These are phyloP conservation scores for Heterotilapia buettikoferi DNA, from an alignment of 2,113 vertebrate species.

Conservation along the genomic window DNA sequence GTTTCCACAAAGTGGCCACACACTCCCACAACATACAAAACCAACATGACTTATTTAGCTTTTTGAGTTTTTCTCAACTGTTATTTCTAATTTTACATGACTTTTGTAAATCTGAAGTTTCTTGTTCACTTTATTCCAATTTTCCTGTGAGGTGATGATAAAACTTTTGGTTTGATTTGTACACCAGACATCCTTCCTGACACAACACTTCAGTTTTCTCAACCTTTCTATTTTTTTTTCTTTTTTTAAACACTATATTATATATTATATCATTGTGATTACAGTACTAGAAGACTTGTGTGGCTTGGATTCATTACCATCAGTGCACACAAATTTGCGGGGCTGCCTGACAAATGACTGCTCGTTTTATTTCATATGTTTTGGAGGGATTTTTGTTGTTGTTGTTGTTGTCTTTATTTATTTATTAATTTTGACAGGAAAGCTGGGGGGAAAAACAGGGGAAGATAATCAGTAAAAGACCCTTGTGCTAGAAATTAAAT, in stretches of 20 bases:
- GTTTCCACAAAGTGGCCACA: not conserved
- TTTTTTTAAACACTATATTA: not conserved
- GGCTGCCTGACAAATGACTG: not conserved
- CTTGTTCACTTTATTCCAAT: not conserved
- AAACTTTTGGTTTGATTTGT: not conserved
- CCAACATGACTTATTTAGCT: not conserved
- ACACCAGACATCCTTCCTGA: not conserved
- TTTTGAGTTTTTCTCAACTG: not conserved
- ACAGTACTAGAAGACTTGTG: not conserved
- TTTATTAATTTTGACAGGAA: not conserved
- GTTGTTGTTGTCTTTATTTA: not conserved
- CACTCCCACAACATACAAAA: not conserved
- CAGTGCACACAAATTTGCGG: rapidly evolving
- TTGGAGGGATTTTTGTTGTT: not conserved
- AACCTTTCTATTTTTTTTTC: not conserved
- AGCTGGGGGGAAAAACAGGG: not conserved
- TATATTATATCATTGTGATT: not conserved
- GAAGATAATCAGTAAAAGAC: not conserved
- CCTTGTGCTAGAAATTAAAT: not conserved
- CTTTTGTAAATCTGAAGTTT: not conserved
- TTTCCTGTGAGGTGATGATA: not conserved
- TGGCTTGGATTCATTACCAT: not conserved
- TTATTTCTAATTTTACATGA: not conserved
- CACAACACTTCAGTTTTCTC: not conserved
- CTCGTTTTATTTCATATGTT: not conserved